Evolutionary conservation across 2,113 vertebrate genomes (phyloP).

Genomic region (Cisticola juncidis): DNA sequence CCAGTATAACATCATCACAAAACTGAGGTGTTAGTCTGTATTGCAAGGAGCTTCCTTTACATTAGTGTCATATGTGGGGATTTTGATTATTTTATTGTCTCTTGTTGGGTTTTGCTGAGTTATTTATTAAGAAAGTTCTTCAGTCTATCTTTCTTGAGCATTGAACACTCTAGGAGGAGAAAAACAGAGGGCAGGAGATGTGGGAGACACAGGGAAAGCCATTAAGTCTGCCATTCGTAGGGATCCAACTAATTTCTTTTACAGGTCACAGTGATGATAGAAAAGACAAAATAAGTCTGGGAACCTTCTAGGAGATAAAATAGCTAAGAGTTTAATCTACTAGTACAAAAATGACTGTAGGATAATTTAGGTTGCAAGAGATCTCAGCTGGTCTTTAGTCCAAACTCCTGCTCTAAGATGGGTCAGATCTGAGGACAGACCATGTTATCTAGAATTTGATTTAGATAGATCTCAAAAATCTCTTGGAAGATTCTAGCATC

Average conservation of each 20-base stretch:
- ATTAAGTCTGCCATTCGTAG: not conserved
- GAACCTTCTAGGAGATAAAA: not conserved
- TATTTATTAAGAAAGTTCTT: not conserved
- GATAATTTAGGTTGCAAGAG: not conserved
- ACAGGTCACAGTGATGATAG: not conserved
- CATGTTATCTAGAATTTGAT: not conserved
- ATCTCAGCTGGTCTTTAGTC: not conserved
- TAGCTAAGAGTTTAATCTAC: not conserved
- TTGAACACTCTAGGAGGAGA: not conserved
- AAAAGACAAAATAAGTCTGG: not conserved
- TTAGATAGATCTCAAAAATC: not conserved
- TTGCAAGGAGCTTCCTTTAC: not conserved
- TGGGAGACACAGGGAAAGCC: accelerated
- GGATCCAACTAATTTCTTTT: not conserved
- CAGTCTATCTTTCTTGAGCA: not conserved
- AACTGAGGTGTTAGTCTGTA: not conserved
- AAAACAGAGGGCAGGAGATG: not conserved
- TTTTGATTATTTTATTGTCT: not conserved
- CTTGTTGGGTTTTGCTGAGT: not conserved
- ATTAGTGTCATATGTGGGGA: not conserved
- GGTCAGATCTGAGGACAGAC: not conserved
- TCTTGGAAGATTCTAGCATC: not conserved
- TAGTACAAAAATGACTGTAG: not conserved
- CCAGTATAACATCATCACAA: not conserved
- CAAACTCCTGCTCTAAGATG: not conserved